A percentile compares a stretch with the other conserved stretches of the same genome.
Conservation (phyloP, 2,113 vertebrate species). For the Mugil cephalus region DNA sequence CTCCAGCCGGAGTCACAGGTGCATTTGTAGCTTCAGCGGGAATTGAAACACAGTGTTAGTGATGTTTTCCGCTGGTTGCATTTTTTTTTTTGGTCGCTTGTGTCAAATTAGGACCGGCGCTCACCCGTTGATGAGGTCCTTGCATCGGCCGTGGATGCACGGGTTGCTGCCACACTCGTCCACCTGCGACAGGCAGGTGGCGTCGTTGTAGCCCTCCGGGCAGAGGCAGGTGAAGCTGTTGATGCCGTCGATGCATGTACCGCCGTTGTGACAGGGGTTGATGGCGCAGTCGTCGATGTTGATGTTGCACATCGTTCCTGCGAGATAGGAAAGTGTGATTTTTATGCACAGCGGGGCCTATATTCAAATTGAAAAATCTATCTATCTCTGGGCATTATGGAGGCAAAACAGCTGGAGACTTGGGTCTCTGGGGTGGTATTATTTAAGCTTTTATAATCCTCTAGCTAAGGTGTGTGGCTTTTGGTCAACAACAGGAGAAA, state of each 20-base stretch:
- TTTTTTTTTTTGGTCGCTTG: not conserved
- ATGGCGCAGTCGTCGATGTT: constrained; percentile 92
- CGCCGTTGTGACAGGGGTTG: constrained; percentile 93
- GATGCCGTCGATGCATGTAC: constrained; percentile 90
- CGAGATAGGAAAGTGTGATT: constrained; percentile 17
- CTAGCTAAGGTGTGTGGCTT: constrained; percentile 41
- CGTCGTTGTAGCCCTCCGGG: constrained; percentile 91
- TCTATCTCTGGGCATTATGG: constrained; percentile 12
- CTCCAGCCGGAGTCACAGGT: constrained; percentile 94
- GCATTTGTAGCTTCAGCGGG: constrained; percentile 87
- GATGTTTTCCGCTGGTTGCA: not conserved
- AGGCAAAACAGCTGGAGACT: constrained; percentile 34
- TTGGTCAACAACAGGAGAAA: constrained; percentile 47
- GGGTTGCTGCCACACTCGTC: constrained; percentile 95
- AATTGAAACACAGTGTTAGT: constrained; percentile 5
- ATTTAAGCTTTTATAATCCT: constrained; percentile 52
- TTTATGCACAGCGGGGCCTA: not conserved
- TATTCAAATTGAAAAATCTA: not conserved
- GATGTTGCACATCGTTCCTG: constrained; percentile 93
- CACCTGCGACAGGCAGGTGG: constrained; percentile 93
- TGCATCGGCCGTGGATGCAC: constrained; percentile 92
- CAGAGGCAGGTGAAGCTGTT: constrained; percentile 92
- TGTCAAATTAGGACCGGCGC: constrained; percentile 23
- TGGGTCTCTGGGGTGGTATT: constrained; percentile 27
- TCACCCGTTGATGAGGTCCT: constrained; percentile 91